These are phyloP conservation scores for Psettodes erumei DNA, from an alignment of 2,113 vertebrate species.

Conservation along the genomic window DNA sequence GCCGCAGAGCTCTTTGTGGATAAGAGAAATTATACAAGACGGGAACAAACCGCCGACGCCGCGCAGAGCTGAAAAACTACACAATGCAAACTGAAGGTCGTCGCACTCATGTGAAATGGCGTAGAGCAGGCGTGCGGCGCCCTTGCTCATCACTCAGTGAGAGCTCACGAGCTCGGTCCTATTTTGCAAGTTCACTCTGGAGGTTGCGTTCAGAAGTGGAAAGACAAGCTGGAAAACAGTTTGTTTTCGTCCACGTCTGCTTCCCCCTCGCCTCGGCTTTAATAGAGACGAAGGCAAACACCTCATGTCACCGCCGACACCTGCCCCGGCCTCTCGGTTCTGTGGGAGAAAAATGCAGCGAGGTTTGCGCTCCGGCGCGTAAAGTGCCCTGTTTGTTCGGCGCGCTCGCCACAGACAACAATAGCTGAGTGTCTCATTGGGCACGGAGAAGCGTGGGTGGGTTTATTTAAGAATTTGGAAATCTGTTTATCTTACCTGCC, in stretches of 20 bases:
- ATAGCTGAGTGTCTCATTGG: slow-evolving; percentile 69
- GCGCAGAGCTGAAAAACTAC: slow-evolving; percentile 1
- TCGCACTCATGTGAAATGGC: too few relatives aligned
- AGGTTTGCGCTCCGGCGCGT: slow-evolving; percentile 65
- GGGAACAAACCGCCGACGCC: background rate
- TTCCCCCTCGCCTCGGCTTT: slow-evolving; percentile 59
- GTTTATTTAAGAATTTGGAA: slow-evolving; percentile 70
- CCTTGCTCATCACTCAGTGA: background rate
- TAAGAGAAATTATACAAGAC: slow-evolving; percentile 7
- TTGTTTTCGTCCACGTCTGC: slow-evolving; percentile 45
- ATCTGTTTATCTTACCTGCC: slow-evolving; percentile 69
- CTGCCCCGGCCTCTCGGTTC: slow-evolving; percentile 72
- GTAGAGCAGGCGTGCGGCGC: too few relatives aligned
- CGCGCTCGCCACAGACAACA: slow-evolving; percentile 70
- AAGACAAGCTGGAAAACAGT: slow-evolving; percentile 16
- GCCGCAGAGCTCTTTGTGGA: background rate
- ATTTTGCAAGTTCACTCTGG: slow-evolving; percentile 13
- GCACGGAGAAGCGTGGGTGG: slow-evolving; percentile 58
- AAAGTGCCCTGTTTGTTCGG: slow-evolving; percentile 64
- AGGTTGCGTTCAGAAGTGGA: slow-evolving; percentile 3
- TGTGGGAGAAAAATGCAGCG: slow-evolving; percentile 65
- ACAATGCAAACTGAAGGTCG: slow-evolving; percentile 27
- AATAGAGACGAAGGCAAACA: slow-evolving; percentile 66
- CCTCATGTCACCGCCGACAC: slow-evolving; percentile 74
- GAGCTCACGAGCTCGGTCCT: background rate